Percentiles rank a stretch among this genome's conserved stretches.
Conservation (phyloP, 2,113 vertebrate species). For the Sakesphorus luctuosus region DNA sequence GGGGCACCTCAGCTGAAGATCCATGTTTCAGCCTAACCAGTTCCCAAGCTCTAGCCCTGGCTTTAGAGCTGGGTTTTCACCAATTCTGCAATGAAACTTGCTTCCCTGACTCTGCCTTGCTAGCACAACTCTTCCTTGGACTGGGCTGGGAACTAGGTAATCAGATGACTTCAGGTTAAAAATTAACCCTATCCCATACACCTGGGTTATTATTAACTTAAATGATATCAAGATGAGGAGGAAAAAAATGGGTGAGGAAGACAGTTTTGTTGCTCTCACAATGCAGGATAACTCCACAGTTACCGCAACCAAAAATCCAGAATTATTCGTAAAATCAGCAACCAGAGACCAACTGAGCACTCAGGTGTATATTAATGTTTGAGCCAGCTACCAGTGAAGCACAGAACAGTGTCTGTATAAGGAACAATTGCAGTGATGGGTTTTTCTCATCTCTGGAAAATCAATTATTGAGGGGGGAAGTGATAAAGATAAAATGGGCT, state of each 20-base stretch:
- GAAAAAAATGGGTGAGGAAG: not conserved
- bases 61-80: not conserved
- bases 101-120: rapidly evolving
- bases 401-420: not conserved
- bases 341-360: not conserved
- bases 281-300: not conserved
- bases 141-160: not conserved
- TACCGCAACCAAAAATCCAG: not conserved
- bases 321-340: not conserved
- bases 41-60: not conserved
- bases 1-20: not conserved
- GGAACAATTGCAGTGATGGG: not conserved
- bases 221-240: not conserved
- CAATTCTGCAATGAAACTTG: not conserved
- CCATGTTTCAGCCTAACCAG: not conserved
- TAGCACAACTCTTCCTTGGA: not conserved
- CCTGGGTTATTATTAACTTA: not conserved
- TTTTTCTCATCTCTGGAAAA: not conserved
- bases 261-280: not conserved
- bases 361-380: not conserved
- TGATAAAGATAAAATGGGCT: not conserved
- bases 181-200: not conserved
- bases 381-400: not conserved
- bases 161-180: not conserved
- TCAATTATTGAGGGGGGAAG: not conserved